These are phyloP conservation scores for Stomorhina lunata DNA, from an alignment of 2,888 invertebrate species.

Conservation along the genomic window DNA sequence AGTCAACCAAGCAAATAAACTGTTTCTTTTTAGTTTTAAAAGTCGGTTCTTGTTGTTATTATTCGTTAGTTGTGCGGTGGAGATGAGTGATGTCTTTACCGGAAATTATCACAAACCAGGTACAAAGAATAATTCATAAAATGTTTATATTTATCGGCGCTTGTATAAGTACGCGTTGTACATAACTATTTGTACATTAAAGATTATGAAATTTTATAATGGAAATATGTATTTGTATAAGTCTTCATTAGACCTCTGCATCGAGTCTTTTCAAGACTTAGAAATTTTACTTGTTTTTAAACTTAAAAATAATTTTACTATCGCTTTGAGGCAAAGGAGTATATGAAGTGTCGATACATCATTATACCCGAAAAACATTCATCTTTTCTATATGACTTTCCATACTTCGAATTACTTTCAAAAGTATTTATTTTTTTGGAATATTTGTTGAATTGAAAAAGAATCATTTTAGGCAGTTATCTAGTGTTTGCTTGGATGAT, in stretches of 20 bases:
- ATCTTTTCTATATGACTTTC: too few species aligned
- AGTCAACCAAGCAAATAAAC: slow-evolving; percentile 67
- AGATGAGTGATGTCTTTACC: slow-evolving; percentile 62
- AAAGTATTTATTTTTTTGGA: too few species aligned
- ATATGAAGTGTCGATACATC: too few species aligned
- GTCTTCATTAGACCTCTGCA: too few species aligned
- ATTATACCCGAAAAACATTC: too few species aligned
- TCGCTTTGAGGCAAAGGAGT: background rate
- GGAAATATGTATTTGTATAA: background rate
- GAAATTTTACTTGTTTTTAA: too few species aligned
- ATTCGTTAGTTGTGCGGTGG: background rate
- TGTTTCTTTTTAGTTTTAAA: slow-evolving; percentile 57
- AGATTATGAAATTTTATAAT: slow-evolving; percentile 40
- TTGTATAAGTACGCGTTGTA: background rate
- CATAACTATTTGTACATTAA: background rate
- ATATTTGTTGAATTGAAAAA: too few species aligned
- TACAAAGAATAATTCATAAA: slow-evolving; percentile 34
- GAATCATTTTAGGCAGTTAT: too few species aligned
- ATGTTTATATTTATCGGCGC: background rate
- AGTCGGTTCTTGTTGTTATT: slow-evolving; percentile 23
- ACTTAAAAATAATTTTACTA: too few species aligned
- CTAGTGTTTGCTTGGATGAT: too few species aligned
- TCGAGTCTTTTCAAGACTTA: too few species aligned
- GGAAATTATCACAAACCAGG: slow-evolving; percentile 70
- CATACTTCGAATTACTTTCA: too few species aligned